Evolutionary conservation across 2,888 invertebrate species (phyloP), one percentile per base, ranked within the genome.

Genomic region (Cephus rjabovi): DNA sequence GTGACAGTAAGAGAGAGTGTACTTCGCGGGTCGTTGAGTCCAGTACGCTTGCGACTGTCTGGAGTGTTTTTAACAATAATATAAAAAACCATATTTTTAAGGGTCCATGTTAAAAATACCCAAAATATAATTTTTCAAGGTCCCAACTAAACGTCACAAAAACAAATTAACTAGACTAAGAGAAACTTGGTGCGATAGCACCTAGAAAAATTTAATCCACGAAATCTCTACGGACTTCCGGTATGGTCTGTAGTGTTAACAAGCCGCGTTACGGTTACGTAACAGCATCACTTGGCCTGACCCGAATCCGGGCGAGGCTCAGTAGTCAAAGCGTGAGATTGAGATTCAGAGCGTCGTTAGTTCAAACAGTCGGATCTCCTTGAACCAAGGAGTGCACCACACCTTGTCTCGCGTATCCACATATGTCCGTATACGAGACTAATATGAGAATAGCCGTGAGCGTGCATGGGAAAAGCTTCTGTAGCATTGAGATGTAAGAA

Each of bases 271-370:
- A 4, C 40, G 40, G 79, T 88, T 88, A 87, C 88, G 87, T 87
- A 88, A 89, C 40, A n/a, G 78, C 79, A 75, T 81, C 82, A 83
- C 85, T n/a, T 70, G 83, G 86, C 86, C 86, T 91, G 91, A 91
- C 90, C 90, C 89, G 89, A 90, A 91, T 91, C 88, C 89, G 83
- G 79, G 81, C 82, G 80, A 80, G 83, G 82, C 79, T 79, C 84
- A 80, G 83, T 82, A 79, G 83, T 84, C 77, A 81, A 81, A 91
- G 88, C 91, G 91, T 91, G 91, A 90, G 91, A 90, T 89, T 90
- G 87, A 87, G 88, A 90, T 89, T 86, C 88, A 89, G 88, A 89
- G 83, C 88, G 88, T 87, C 87, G 89, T 89, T 89, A 87, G 87
- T 89, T 78, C 81, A 75, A 79, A 74, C 81, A 73, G 79, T 75